Base-by-base conservation (phyloP, 2,888 invertebrate species). In the Oscheius onirici region DNA sequence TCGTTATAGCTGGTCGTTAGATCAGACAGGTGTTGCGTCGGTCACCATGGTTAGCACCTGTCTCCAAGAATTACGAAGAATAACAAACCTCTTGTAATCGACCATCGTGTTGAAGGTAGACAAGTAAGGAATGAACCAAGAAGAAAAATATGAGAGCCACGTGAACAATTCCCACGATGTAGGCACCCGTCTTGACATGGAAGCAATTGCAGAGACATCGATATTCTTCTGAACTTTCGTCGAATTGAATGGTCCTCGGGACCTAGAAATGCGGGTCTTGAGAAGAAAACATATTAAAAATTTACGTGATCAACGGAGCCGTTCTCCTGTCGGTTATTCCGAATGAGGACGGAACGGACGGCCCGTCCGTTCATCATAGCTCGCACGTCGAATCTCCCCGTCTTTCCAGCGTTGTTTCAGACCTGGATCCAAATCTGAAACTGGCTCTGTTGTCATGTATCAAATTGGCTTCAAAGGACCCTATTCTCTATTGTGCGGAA, bases 151-250 rank as follows among this genome's bases (percentile, higher is more conserved):
- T 80, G 75, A 86, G 77, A 8, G 82, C 40, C 17, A 82, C 69
- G 52, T 86, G 82, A 10, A 84, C 73, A 40, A 70, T 79, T 75
- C 80, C 85, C 28, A 87, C 83, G 20, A 82, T 73, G 69, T 80
- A 77, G 13, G 84, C 80, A 15, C 86, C 87, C 43, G 85, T 85
- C 71, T 87, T 87, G 8, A 86, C 84, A 66, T 86, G 87, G 66
- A 87, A 87, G 72, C 85, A 86, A 55, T 85, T 84, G 74, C 86
- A 86, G 13, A 87, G 75, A 73, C 87, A 86, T 57, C 86, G 78
- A 72, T 86, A 86, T 55, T 81, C 81, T 24, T 84, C 85, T 11
- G 82, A 79, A 28, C 80, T 79, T 58, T 86, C 86, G 69, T 86
- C 86, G 71, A 86, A 86, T 75, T 86, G 85, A 11, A 86, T 79